Base-by-base conservation (phyloP, 2,113 vertebrate genomes). In the Eolophus roseicapilla region DNA sequence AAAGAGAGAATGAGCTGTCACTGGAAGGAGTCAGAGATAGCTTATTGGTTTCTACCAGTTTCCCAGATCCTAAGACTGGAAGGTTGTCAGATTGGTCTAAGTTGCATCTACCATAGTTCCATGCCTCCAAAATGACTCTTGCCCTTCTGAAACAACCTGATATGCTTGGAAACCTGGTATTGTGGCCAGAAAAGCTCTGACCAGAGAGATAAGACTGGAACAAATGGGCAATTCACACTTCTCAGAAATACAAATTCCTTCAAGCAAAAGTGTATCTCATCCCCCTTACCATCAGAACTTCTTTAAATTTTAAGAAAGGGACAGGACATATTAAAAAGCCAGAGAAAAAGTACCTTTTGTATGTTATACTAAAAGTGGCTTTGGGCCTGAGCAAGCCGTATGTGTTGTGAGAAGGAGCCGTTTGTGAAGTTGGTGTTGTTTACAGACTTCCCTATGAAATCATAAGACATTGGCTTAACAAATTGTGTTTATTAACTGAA, bases 1-100 rank as follows among this genome's bases (percentile, higher is more conserved):
- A 92, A 95, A 92, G 57, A 95, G 83, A 88, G 91, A 95, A 95
- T 91, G 71, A 91, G 63, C 78, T 94, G 82, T 90, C 90, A 80
- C 44, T 82, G 76, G 74, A 73, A 80, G n/a, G n/a, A 93, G 64
- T 93, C 92, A 95, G 89, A 77, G 74, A 73, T 88, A 16, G 87
- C 65, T 86, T 88, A 67, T 88, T 94, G 16, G 76, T 95, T 95
- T 80, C 57, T 82, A 52, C 62, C 35, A 50, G 24, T 91, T 97
- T 37, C 49, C 65, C 39, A 86, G 19, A 41, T 64, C 41, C 67
- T 84, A 88, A 83, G 11, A 63, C 46, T 70, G 43, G 78, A 86
- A 81, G 53, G 53, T 76, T 19, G 19, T n/a, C 4, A 33, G 46
- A 35, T 74, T 41, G n/a, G 52, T 65, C 43, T 74, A 44, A 57